Evolutionary conservation across 2,888 invertebrate genomes (phyloP), one percentile per base, ranked within the genome.

Genomic region (Rhamnusium bicolor): DNA sequence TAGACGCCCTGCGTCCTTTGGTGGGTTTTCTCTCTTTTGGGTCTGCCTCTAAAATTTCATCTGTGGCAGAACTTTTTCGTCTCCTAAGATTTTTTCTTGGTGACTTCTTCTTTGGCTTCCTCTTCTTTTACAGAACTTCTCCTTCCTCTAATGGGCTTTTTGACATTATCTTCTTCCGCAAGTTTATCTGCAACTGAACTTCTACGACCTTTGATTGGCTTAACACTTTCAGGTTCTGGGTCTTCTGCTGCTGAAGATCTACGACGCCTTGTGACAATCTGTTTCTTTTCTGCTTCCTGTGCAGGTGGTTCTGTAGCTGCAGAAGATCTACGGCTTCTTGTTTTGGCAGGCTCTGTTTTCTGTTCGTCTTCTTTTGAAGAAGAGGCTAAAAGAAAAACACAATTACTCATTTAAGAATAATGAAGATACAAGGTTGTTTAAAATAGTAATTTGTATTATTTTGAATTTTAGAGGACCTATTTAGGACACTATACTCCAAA

Each of bases 311-410:
- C 75, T 27, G 69, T n/a, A 14, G 73, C 16, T 53, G 65, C 63
- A 27, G 76, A 76, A 16, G 62, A 54, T 29, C 74, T 70, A 27
- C 72, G 74, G 24, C 70, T 60, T 65, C 74, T 66, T 24, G 73
- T 66, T 72, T 73, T 75, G 10, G 60, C 70, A 51, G 71, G 73
- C 61, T 71, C 73, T 6, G 21, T 24, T 53, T 74, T 76, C 6
- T 21, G 21, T 24, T 70, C 72, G 10, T 74, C 72, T 67, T 77
- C 79, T 71, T 79, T 79, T n/a, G 71, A 18, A 8, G 74, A 49
- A 7, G 77, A 72, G 19, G 71, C 80, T 80, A 66, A 32, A 79
- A 79, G 67, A 68, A 66, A 54, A 69, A 51, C 58, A 47, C n/a
- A n/a, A n/a, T n/a, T n/a, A n/a, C n/a, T n/a, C n/a, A n/a, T n/a